Conservation (phyloP, 2,797 vertebrate genomes). For the Aselliscus stoliczkanus region DNA sequence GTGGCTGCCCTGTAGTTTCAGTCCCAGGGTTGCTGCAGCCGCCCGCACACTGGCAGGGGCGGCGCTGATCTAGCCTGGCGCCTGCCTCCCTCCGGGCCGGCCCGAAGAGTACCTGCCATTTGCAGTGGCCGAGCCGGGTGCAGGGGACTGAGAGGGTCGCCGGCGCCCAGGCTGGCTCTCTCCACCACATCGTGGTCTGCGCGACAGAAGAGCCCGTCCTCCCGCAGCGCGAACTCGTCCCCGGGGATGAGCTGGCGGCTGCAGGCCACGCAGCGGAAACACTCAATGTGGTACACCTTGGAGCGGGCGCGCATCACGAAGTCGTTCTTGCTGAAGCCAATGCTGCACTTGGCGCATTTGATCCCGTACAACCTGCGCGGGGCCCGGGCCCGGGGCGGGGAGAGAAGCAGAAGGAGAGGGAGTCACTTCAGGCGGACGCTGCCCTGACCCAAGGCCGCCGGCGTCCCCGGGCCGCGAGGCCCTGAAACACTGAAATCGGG, state of each 20-base stretch:
- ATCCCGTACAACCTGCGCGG: slow-evolving; percentile 93
- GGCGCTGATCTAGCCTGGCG: background rate
- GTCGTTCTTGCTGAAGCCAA: slow-evolving; percentile 98
- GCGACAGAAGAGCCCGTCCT: slow-evolving; percentile 95
- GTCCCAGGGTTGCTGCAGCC: background rate
- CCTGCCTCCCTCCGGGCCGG: background rate
- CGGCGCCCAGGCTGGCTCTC: slow-evolving; percentile 90
- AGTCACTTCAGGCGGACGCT: slow-evolving; percentile 53
- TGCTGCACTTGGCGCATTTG: slow-evolving; percentile 98
- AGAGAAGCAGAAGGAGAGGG: slow-evolving; percentile 38
- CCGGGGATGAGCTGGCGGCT: slow-evolving; percentile 97
- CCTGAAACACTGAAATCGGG: background rate
- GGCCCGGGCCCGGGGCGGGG: background rate
- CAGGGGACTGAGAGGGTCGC: slow-evolving; percentile 93
- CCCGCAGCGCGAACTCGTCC: slow-evolving; percentile 95
- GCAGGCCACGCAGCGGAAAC: slow-evolving; percentile 98
- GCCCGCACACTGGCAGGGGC: background rate
- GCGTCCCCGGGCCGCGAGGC: background rate
- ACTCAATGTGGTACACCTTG: slow-evolving; percentile 98
- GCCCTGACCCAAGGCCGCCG: background rate
- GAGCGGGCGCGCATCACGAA: slow-evolving; percentile 97
- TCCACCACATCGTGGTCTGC: slow-evolving; percentile 97
- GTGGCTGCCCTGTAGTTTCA: background rate
- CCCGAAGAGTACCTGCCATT: slow-evolving; percentile 93
- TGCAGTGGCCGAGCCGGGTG: slow-evolving; percentile 94